Percentiles rank a stretch among this genome's conserved stretches.
Conservation (phyloP, 2,113 vertebrate genomes). For the Acinonyx jubatus region DNA sequence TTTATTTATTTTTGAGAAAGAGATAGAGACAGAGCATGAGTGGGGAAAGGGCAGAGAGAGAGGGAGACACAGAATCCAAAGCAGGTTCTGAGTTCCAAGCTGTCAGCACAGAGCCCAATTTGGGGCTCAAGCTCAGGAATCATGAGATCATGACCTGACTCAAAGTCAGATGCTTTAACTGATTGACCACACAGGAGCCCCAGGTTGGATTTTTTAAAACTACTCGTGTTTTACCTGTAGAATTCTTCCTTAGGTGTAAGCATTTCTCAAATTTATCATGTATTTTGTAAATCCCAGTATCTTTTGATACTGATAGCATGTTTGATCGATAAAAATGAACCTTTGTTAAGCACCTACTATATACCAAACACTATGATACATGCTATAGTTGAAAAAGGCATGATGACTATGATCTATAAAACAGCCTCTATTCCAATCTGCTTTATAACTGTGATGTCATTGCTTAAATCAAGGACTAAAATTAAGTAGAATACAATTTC, state of each 20-base stretch:
- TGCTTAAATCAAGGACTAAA: conserved; percentile 22
- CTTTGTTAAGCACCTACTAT: neutral
- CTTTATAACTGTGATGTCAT: neutral
- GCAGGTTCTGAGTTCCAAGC: no score
- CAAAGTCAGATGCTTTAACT: no score
- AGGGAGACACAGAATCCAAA: no score
- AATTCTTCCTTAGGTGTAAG: neutral
- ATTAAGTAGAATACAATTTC: neutral
- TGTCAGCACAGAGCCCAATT: no score
- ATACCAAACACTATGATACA: neutral
- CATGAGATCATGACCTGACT: no score
- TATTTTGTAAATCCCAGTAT: neutral
- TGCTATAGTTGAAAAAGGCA: neutral
- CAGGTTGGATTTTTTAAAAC: neutral
- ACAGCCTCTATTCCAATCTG: neutral
- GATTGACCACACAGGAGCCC: no score
- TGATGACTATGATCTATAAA: neutral
- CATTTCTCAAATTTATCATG: neutral
- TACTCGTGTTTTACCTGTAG: neutral
- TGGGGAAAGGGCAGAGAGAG: no score
- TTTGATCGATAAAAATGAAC: neutral
- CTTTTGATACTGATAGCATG: neutral
- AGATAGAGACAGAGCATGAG: no score
- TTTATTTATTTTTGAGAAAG: no score
- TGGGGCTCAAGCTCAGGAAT: no score